Conservation (phyloP, 2,888 invertebrate species). For the Zeuzera pyrina region DNA sequence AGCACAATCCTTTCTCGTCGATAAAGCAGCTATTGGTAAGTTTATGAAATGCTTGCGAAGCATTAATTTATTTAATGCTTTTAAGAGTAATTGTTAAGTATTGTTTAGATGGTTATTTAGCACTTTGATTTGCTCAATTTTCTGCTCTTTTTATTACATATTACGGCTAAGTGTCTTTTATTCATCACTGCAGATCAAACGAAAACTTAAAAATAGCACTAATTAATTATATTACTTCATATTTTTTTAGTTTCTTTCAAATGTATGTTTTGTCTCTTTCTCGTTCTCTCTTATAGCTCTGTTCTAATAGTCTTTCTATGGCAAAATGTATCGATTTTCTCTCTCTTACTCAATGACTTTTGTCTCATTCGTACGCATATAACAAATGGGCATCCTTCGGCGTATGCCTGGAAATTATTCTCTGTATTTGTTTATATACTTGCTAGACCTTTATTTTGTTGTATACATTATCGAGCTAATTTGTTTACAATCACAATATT, state of each 20-base stretch:
- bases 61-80: too few species aligned
- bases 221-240: not conserved
- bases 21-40: slow-evolving; percentile 68
- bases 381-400: too few species aligned
- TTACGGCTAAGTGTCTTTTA: not conserved
- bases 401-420: too few species aligned
- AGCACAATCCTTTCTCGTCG: slow-evolving; percentile 52
- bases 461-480: too few species aligned
- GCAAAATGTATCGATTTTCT: slow-evolving; percentile 30
- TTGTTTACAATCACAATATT: too few species aligned
- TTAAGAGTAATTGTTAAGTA: too few species aligned
- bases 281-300: slow-evolving; percentile 24
- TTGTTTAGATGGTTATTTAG: too few species aligned
- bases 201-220: not conserved
- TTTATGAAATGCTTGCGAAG: too few species aligned
- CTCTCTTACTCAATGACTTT: slow-evolving; percentile 29
- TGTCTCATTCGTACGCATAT: too few species aligned
- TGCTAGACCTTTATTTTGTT: too few species aligned
- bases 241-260: not conserved
- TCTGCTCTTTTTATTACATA: not conserved
- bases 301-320: slow-evolving; percentile 22
- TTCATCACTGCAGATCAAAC: too few species aligned
- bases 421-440: too few species aligned
- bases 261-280: slow-evolving; percentile 31
- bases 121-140: not conserved